Base-by-base conservation (phyloP, 2,888 invertebrate species). In the Scrobipalpa costella region DNA sequence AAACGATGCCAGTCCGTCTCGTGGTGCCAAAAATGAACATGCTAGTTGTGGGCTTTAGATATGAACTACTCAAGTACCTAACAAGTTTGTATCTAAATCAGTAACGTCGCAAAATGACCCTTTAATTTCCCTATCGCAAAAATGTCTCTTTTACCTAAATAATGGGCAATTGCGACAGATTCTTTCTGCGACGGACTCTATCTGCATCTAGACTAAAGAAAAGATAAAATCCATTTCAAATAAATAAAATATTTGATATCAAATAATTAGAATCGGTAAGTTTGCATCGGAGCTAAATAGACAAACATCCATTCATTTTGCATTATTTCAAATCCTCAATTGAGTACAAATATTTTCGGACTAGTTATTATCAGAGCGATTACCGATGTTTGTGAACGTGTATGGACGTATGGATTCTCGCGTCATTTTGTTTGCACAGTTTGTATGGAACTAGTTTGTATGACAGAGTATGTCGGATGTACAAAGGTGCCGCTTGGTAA, bases 1-100 rank as follows among this genome's bases (percentile, higher is more conserved):
- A 89, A 89, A 86, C 79, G 80, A 79, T 81, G 83, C 68, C 17
- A 36, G 57, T 36, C 38, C 57, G 57, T 17, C 36, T 34, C n/a
- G 57, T 7, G n/a, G 57, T 34, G 27, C 52, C 21, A 7, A 7
- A 49, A 3, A 40, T 1, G 40, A 13, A 40, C 13, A 40, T 40
- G 11, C 13, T 7, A 38, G 38, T 7, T 38, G 38, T 38, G 11
- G 38, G 38, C 11, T 6, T 2, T 1, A 11, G 38, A 11, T 38
- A 13, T 13, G 40, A 40, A 13, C n/a, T n/a, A 2, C 13, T 13
- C 11, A 13, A 40, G 40, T 2, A n/a, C 11, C 13, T n/a, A n/a
- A n/a, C n/a, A n/a, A n/a, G n/a, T n/a, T n/a, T n/a, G n/a, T n/a
- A n/a, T n/a, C n/a, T n/a, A n/a, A n/a, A n/a, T n/a, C n/a, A n/a